A percentile compares a stretch with the other conserved stretches of the same genome.
Evolutionary conservation across 1,140 invertebrate genomes (phyloP).

Genomic region (Zaprionus lachaisei): DNA sequence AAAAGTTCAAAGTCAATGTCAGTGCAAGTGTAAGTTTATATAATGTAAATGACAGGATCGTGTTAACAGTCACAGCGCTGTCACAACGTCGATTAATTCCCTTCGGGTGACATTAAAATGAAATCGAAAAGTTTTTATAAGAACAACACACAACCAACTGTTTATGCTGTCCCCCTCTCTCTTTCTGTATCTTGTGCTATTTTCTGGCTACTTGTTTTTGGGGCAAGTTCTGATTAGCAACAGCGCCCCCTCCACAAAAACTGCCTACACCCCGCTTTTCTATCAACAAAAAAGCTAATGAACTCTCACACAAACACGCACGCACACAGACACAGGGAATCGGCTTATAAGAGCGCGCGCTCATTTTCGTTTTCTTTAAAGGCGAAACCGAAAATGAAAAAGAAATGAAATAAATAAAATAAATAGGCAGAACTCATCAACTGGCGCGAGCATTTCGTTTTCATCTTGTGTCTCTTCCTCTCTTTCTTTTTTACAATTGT

Average conservation of each 20-base stretch:
- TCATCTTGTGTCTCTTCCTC: constrained; percentile 16
- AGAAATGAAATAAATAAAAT: constrained; percentile 17
- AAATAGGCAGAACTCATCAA: constrained; percentile 39
- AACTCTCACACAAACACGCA: constrained; percentile 36
- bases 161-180: constrained; percentile 31
- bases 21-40: neutral
- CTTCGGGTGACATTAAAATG: constrained; percentile 7
- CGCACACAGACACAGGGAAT: neutral
- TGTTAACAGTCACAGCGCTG: neutral
- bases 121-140: constrained; percentile 31
- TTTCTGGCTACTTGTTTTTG: constrained; percentile 49
- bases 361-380: constrained; percentile 45
- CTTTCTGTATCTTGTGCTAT: constrained; percentile 45
- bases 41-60: constrained; percentile 4
- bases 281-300: constrained; percentile 40
- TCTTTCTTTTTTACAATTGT: constrained; percentile 15
- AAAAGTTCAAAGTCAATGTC: neutral
- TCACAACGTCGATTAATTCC: neutral
- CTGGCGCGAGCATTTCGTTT: constrained; percentile 21
- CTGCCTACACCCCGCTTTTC: neutral
- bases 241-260: constrained; percentile 14
- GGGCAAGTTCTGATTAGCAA: constrained; percentile 74
- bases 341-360: constrained; percentile 24
- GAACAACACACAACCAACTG: constrained; percentile 34
- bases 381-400: constrained; percentile 20